Evolutionary conservation across 23 tunicate genomes (phyloP), one percentile per base, ranked within the genome.

Genomic region (Diplosoma virens): DNA sequence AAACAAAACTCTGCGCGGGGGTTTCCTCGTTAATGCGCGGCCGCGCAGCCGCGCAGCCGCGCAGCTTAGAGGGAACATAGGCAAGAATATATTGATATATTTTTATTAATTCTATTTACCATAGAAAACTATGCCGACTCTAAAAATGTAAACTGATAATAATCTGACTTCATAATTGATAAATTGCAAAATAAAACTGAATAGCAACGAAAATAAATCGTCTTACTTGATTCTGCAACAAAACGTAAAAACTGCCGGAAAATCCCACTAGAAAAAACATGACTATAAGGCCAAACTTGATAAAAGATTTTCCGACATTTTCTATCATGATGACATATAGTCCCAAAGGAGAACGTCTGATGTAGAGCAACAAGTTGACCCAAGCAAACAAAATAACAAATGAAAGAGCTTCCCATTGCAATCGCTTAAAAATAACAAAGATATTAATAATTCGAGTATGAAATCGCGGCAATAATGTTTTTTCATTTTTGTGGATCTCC

Each of bases 381-480:
- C 87, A 82, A 27, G 75, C 47, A 32, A 82, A 33, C 17, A 82
- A 37, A 21, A 82, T 59, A 14, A 65, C 75, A 74, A 82, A 82
- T 0, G 87, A 75, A 0, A 79, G 71, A 65, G 75, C 47, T 75
- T 82, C 81, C 87, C 87, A 82, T 53, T 82, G 87, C 87, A 80
- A 82, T 47, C 33, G 35, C 87, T 82, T 54, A 34, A 4, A 6
- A 63, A 56, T 11, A n/a, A n/a, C n/a, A n/a, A n/a, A n/a, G n/a
- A n/a, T n/a, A n/a, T n/a, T n/a, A n/a, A n/a, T n/a, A n/a, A n/a
- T n/a, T n/a, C n/a, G n/a, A n/a, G n/a, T n/a, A n/a, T n/a, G n/a
- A n/a, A n/a, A n/a, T n/a, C n/a, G n/a, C n/a, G n/a, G n/a, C n/a
- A n/a, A n/a, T n/a, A n/a, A n/a, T n/a, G n/a, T n/a, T n/a, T n/a